Base-by-base conservation (phyloP, 2,888 invertebrate species). In the Teleogryllus oceanicus region DNA sequence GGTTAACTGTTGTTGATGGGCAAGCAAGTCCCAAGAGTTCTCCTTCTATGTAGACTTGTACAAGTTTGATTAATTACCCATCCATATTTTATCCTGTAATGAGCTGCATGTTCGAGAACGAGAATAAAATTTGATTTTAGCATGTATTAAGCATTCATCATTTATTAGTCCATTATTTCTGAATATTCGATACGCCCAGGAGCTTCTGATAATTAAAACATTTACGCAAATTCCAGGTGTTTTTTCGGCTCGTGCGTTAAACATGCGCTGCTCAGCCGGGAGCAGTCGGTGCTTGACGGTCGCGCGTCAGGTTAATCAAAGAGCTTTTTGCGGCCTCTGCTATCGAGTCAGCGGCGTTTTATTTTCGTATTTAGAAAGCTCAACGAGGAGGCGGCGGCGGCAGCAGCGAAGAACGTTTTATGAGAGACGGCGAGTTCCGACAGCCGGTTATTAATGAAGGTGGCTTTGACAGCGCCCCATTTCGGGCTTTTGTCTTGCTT, bases 361-460 rank as follows among this genome's bases (percentile, higher is more conserved):
- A 62, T 62, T 62, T 62, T 62, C 62, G 62, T 62, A 62, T 62
- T 62, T 62, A 62, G 62, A 62, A 62, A 62, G 62, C n/a, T n/a
- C 62, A 13, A 13, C 13, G 62, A 62, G 62, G 62, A 62, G 62
- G n/a, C 62, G 62, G 62, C 13, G 13, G 62, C 13, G 62, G n/a
- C 16, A n/a, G 62, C 16, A n/a, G n/a, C 62, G 62, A n/a, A 62
- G 62, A n/a, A n/a, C 16, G n/a, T 18, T 62, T 62, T 76, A 49
- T 79, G 79, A 79, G 49, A 51, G 79, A 79, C 76, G 62, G 21
- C 51, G 50, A 24, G 49, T 78, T 78, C 49, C 49, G 81, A 81
- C 81, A 81, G 81, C 76, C 21, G 74, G 76, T 81, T 79, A 81
- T 81, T 81, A 81, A 81, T 81, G 81, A 74, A 62, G 50, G 74